phyloP scores from a whole-genome alignment of 92 coral and sea anemone genomes.

The Paragorgia papillata region DNA sequence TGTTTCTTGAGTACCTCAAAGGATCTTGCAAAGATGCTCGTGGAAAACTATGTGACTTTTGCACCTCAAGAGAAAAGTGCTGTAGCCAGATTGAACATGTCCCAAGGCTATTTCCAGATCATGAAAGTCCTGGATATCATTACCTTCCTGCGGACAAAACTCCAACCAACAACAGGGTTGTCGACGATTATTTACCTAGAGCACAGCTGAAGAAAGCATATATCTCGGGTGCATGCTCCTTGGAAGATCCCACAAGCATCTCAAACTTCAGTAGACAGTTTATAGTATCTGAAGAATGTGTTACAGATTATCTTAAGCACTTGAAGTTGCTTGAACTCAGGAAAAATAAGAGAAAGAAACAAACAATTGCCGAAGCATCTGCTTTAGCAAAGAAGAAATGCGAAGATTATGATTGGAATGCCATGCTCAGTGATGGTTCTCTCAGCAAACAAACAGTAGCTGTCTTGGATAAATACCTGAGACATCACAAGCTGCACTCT shows the following conservation, averaged over 20 bases:
- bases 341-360: slow-evolving; percentile 54
- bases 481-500: slow-evolving; percentile 52
- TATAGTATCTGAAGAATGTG: slow-evolving; percentile 62
- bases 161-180: slow-evolving; percentile 49
- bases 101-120: slow-evolving; percentile 31
- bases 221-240: slow-evolving; percentile 43
- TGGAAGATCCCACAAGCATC: slow-evolving; percentile 51
- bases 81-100: slow-evolving; percentile 42
- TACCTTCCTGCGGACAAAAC: slow-evolving; percentile 35
- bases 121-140: slow-evolving; percentile 42
- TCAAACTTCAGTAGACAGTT: slow-evolving; percentile 47
- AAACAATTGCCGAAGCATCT: slow-evolving; percentile 23
- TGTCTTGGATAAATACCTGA: slow-evolving; percentile 49
- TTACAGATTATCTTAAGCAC: slow-evolving; percentile 62
- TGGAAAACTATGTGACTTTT: slow-evolving; percentile 52
- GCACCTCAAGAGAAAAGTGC: slow-evolving; percentile 33
- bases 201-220: slow-evolving; percentile 36
- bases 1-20: slow-evolving; percentile 47
- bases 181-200: slow-evolving; percentile 43
- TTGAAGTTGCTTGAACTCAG: slow-evolving; percentile 62
- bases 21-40: slow-evolving; percentile 32
- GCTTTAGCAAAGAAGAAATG: slow-evolving; percentile 46
- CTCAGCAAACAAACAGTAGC: slow-evolving; percentile 51
- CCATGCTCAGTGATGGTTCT: slow-evolving; percentile 56
- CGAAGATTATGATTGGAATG: slow-evolving; percentile 60